Percentiles rank a stretch among this genome's conserved stretches.
These are phyloP conservation scores for Pterostichus niger DNA, from an alignment of 2,888 invertebrate species.

Conservation along the genomic window DNA sequence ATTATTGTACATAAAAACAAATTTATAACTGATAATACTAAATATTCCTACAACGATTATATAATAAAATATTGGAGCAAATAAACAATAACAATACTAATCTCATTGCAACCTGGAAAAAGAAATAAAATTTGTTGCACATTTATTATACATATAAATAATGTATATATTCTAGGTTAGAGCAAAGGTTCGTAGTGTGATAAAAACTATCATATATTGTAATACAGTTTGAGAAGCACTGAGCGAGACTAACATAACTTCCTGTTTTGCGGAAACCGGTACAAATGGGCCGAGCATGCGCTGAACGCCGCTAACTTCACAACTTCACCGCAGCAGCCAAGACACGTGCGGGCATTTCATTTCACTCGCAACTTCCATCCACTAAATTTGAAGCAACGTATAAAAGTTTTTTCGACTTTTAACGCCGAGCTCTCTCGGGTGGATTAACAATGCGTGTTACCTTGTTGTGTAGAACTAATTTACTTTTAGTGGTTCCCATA, in stretches of 20 bases:
- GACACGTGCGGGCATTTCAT: conserved; percentile 38
- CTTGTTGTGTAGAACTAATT: conserved; percentile 42
- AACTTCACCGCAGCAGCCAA: conserved; percentile 33
- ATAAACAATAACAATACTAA: too few relatives aligned
- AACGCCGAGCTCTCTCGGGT: conserved; percentile 34
- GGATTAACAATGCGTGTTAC: conserved; percentile 48
- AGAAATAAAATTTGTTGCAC: too few relatives aligned
- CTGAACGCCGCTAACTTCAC: conserved; percentile 28
- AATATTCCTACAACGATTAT: too few relatives aligned
- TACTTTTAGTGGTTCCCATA: conserved; percentile 26
- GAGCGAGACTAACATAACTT: conserved; percentile 20
- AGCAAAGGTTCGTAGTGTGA: too few relatives aligned
- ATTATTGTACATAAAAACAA: background rate
- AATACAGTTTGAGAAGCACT: conserved; percentile 1
- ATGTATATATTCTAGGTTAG: too few relatives aligned
- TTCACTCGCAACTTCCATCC: conserved; percentile 39
- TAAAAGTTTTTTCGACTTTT: conserved; percentile 46
- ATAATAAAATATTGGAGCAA: too few relatives aligned
- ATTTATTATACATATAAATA: too few relatives aligned
- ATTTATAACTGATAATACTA: too few relatives aligned
- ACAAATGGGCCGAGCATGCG: conserved; percentile 22
- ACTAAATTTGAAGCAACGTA: conserved; percentile 44
- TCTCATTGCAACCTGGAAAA: too few relatives aligned
- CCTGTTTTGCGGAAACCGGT: conserved; percentile 27
- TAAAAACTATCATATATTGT: background rate